Conservation (phyloP, 2,888 invertebrate genomes). For the Agelastica alni region DNA sequence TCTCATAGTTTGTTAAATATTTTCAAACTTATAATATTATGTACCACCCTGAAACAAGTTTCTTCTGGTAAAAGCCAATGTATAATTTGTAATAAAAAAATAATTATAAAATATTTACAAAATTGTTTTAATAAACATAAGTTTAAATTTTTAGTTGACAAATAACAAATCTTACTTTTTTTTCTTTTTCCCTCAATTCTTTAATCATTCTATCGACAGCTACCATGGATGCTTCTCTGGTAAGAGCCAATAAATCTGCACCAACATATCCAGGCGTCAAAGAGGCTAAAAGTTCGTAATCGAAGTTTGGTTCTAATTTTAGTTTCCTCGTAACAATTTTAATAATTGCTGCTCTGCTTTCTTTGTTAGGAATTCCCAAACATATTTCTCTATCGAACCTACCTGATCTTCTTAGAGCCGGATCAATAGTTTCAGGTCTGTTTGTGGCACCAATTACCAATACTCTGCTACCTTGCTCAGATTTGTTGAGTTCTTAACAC, state of each 20-base stretch:
- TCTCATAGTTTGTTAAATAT: too few species aligned
- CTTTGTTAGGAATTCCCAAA: conserved; percentile 89
- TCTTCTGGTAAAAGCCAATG: too few species aligned
- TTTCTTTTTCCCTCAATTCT: conserved; percentile 17
- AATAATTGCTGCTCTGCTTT: conserved; percentile 80
- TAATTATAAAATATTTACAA: too few species aligned
- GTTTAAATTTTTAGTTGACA: background rate
- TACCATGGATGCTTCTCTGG: conserved; percentile 84
- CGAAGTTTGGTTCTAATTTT: conserved; percentile 70
- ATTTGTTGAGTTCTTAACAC: conserved; percentile 57
- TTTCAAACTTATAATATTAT: too few species aligned
- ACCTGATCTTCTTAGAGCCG: conserved; percentile 87
- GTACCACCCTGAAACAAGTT: too few species aligned
- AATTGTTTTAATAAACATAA: too few species aligned
- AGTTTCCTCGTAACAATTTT: conserved; percentile 72
- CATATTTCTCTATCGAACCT: conserved; percentile 93
- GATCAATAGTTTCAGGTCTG: conserved; percentile 89
- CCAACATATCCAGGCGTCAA: conserved; percentile 96
- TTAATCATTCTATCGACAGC: conserved; percentile 69
- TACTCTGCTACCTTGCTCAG: conserved; percentile 65
- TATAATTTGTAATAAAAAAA: too few species aligned
- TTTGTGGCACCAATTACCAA: conserved; percentile 96
- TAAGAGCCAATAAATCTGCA: conserved; percentile 85
- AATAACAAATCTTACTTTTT: conserved; percentile 6
- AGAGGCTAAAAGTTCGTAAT: conserved; percentile 74